Conservation (phyloP, 2,888 invertebrate species). For the Busseola fusca region DNA sequence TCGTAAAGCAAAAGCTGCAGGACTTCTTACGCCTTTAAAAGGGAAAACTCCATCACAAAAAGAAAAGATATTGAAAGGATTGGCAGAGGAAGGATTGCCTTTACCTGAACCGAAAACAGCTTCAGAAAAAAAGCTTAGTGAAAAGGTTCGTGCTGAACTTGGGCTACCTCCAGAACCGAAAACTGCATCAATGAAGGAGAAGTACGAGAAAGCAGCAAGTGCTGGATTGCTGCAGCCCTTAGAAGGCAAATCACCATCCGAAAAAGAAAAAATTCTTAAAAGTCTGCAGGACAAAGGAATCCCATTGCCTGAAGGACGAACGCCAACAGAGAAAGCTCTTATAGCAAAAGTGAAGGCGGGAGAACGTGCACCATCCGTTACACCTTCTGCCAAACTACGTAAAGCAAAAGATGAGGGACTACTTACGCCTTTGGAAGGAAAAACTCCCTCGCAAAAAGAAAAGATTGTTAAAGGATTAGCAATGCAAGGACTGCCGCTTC, state of each 20-base stretch:
- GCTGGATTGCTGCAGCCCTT: constrained; percentile 5
- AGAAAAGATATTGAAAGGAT: constrained; percentile 43
- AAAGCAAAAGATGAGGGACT: constrained; percentile 1
- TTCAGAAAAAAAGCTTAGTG: not conserved
- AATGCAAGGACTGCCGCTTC: not conserved
- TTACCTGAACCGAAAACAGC: constrained; percentile 32
- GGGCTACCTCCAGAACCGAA: constrained; percentile 16
- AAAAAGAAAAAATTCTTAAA: constrained; percentile 13
- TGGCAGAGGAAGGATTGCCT: not conserved
- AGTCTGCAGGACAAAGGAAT: constrained; percentile 1
- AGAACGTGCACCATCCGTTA: fast-evolving
- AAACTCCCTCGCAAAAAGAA: constrained; percentile 45
- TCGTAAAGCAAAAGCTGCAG: constrained; percentile 31
- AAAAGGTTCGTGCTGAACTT: constrained; percentile 8
- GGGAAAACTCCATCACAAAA: constrained; percentile 47
- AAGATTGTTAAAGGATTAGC: constrained; percentile 33
- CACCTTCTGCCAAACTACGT: not conserved
- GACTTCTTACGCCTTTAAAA: constrained; percentile 48
- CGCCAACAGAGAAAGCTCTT: not conserved
- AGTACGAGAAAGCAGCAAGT: not conserved
- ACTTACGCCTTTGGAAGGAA: not conserved
- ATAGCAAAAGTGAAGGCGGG: not conserved
- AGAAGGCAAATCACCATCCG: constrained; percentile 4
- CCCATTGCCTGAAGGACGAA: constrained; percentile 18
- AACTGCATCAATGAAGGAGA: constrained; percentile 13